phyloP scores from a whole-genome alignment of 2,888 invertebrate species.

The Athalia cordata region DNA sequence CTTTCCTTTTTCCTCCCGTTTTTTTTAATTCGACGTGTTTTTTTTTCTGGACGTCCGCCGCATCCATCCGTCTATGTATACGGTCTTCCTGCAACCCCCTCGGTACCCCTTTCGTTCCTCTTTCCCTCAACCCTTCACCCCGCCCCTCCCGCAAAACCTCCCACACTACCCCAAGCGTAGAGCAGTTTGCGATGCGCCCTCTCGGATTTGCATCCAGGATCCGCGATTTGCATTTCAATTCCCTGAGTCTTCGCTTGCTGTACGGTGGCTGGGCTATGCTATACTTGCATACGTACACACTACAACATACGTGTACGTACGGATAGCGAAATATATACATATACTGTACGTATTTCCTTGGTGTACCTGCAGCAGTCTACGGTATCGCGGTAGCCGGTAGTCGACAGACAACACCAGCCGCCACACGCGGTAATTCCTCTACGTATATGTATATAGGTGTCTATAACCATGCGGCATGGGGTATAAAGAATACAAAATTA shows the following conservation, averaged over 20 bases:
- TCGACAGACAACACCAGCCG: constrained; percentile 42
- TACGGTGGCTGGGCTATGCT: constrained; percentile 30
- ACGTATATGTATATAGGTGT: constrained; percentile 7
- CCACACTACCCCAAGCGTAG: constrained; percentile 3
- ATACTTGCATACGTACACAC: too few species aligned
- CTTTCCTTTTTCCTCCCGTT: too few species aligned
- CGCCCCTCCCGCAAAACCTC: neutral
- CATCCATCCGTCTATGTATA: constrained; percentile 32
- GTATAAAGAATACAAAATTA: too few species aligned
- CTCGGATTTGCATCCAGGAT: constrained; percentile 71
- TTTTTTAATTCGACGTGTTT: neutral
- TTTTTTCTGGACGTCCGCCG: constrained; percentile 19
- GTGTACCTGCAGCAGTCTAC: too few species aligned
- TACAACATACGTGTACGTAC: too few species aligned
- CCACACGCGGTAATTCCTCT: neutral
- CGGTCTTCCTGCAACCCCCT: constrained; percentile 29
- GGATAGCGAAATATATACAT: too few species aligned
- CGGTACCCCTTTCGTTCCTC: too few species aligned
- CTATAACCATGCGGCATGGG: neutral
- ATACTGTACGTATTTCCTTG: too few species aligned
- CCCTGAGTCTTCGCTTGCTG: constrained; percentile 64
- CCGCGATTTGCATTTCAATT: constrained; percentile 73
- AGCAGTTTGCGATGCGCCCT: constrained; percentile 43
- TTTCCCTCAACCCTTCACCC: neutral
- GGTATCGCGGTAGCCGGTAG: constrained; percentile 17